Conservation (phyloP, 2,888 invertebrate species). For the Pyralis farinalis region DNA sequence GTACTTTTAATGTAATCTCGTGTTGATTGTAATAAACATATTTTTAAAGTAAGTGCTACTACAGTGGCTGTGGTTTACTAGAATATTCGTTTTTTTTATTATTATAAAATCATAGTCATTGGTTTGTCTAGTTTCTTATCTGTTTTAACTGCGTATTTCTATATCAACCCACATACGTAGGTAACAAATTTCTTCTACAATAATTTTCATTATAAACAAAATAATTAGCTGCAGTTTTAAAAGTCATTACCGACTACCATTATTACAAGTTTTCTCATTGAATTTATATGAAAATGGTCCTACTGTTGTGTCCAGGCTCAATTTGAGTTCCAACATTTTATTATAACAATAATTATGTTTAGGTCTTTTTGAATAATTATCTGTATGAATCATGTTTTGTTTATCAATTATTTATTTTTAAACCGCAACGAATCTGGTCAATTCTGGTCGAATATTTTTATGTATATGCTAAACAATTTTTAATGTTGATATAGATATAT, state of each 20-base stretch:
- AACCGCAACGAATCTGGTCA: slow-evolving; percentile 17
- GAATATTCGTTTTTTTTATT: slow-evolving; percentile 29
- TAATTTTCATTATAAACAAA: no score
- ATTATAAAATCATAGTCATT: slow-evolving; percentile 61
- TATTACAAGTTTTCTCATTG: no score
- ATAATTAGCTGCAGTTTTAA: no score
- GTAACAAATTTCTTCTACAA: no score
- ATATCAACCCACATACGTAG: slow-evolving; percentile 23
- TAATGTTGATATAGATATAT: slow-evolving; percentile 29
- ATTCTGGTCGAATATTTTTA: slow-evolving; percentile 14
- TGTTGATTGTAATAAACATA: slow-evolving; percentile 10
- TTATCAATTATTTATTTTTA: no score
- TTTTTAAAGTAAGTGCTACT: slow-evolving; percentile 44
- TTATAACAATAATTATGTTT: no score
- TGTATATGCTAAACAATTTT: slow-evolving; percentile 13
- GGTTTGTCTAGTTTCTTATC: slow-evolving; percentile 9
- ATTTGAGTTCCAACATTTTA: no score
- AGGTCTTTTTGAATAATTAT: no score
- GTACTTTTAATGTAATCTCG: slow-evolving; percentile 5
- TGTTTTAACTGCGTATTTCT: slow-evolving; percentile 18
- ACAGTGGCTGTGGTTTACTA: slow-evolving; percentile 65
- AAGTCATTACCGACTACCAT: no score
- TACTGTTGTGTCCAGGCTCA: no score
- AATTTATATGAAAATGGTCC: no score
- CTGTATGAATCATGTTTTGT: no score